phyloP scores from a whole-genome alignment of 2,888 invertebrate species.

The Desoria tigrina region DNA sequence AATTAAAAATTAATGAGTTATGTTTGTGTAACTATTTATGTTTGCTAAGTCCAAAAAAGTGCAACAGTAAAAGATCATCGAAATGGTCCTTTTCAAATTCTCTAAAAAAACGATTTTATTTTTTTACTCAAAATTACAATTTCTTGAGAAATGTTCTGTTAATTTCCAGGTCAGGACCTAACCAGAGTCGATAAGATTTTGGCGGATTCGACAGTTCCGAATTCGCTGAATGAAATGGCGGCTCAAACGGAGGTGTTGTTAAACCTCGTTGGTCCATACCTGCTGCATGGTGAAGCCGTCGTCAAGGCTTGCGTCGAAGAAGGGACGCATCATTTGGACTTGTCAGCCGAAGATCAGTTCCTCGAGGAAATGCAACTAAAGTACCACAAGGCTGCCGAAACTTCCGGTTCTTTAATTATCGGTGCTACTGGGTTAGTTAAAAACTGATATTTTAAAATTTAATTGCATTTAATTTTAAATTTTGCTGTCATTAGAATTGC shows the following conservation, averaged over 20 bases:
- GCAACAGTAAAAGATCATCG: no score
- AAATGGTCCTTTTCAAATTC: no score
- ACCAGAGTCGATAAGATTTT: constrained; percentile 36
- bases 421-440: constrained; percentile 60
- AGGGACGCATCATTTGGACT: constrained; percentile 84
- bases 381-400: constrained; percentile 72
- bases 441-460: not conserved
- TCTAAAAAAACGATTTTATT: no score
- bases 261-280: constrained; percentile 90
- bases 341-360: constrained; percentile 61
- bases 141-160: no score
- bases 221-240: constrained; percentile 79
- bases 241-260: constrained; percentile 73
- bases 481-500: constrained; percentile 77
- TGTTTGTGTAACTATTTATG: no score
- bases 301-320: constrained; percentile 72
- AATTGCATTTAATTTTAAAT: not conserved
- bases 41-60: no score
- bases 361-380: constrained; percentile 82
- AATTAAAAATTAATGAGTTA: no score
- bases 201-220: constrained; percentile 69
- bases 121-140: no score
- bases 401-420: constrained; percentile 80
- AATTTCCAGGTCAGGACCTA: constrained; percentile 48
- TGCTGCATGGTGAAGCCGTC: constrained; percentile 75